phyloP scores from a whole-genome alignment of 2,888 invertebrate genomes.

The Mythimna vitellina region DNA sequence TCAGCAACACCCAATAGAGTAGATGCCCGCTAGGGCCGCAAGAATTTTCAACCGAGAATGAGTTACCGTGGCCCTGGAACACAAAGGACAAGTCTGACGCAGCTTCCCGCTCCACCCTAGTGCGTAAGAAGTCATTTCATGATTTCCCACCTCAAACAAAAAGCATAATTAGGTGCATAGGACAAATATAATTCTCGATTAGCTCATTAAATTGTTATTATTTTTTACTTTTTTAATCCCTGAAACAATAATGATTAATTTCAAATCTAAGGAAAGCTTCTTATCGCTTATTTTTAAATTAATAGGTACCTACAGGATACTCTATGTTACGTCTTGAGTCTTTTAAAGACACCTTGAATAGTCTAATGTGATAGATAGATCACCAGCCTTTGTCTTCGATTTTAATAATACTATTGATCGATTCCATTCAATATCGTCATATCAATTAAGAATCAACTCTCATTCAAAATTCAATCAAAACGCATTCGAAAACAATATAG shows the following conservation, averaged over 20 bases:
- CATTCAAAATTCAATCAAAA: conserved; percentile 7
- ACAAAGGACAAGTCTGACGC: no score
- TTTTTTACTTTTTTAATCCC: not conserved
- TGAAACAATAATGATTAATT: not conserved
- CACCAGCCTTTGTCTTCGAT: not conserved
- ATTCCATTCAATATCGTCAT: not conserved
- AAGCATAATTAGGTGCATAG: no score
- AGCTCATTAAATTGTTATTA: not conserved
- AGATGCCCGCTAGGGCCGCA: no score
- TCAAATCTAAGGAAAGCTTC: not conserved
- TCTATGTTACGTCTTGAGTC: not conserved
- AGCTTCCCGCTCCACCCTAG: no score
- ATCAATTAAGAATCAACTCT: conserved; percentile 7
- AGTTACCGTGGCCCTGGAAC: no score
- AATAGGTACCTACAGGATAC: not conserved
- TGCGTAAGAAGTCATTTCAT: no score
- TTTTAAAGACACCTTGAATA: not conserved
- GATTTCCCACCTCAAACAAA: no score
- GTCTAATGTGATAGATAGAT: not conserved
- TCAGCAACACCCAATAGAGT: no score
- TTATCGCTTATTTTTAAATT: not conserved
- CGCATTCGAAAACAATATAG: conserved; percentile 48
- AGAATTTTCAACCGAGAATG: no score
- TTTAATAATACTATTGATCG: not conserved
- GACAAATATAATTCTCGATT: not conserved